Conservation (phyloP, 1,140 invertebrate genomes). For the Diprion similis region DNA sequence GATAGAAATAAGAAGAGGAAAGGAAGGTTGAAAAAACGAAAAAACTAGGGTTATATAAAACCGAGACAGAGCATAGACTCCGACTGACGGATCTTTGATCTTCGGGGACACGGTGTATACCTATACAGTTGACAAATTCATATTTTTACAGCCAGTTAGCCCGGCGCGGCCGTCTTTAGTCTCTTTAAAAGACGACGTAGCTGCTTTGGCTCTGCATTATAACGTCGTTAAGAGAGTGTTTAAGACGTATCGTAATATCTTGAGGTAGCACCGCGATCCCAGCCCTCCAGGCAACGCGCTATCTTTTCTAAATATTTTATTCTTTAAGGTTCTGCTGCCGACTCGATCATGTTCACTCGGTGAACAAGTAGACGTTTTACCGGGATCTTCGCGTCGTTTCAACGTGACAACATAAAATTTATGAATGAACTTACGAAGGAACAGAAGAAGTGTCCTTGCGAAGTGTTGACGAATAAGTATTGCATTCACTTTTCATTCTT, state of each 20-base stretch:
- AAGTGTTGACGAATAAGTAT: no score
- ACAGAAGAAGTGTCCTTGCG: no score
- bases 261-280: not conserved
- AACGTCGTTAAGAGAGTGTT: conserved; percentile 5
- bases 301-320: no score
- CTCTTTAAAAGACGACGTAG: not conserved
- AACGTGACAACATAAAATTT: no score
- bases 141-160: conserved; percentile 4
- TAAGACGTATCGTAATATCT: not conserved
- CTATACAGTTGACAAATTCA: conserved; percentile 5
- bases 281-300: no score
- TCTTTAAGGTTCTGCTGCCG: no score
- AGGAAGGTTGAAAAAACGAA: not conserved
- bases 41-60: not conserved
- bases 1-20: not conserved
- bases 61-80: not conserved
- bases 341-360: no score
- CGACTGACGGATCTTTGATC: conserved; percentile 1
- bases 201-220: not conserved
- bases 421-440: no score
- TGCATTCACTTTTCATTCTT: no score
- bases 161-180: not conserved
- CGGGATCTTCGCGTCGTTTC: no score
- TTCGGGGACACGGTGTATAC: not conserved
- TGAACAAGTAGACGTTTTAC: no score